Conservation (phyloP, 2,888 invertebrate species). For the Amblyjoppa proteus region DNA sequence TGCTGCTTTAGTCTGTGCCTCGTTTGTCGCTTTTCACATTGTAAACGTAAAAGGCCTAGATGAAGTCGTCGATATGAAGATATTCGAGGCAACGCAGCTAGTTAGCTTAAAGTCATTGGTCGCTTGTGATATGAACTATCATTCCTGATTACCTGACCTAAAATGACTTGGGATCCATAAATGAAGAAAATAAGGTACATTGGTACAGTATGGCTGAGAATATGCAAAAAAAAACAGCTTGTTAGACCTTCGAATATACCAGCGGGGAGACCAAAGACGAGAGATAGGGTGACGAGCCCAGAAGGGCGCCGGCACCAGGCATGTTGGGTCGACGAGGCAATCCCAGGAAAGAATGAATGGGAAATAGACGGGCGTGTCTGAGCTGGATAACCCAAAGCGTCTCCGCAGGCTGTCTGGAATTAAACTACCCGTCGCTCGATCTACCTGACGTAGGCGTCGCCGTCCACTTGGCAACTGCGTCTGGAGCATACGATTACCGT, state of each 20-base stretch:
- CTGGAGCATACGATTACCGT: conserved; percentile 1
- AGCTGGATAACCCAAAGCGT: conserved; percentile 59
- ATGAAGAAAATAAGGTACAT: neutral
- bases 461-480: neutral
- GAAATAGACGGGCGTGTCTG: conserved; percentile 63
- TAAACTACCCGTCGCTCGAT: conserved; percentile 66
- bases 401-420: conserved; percentile 70
- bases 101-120: neutral
- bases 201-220: neutral
- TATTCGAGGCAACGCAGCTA: neutral
- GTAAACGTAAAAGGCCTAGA: neutral
- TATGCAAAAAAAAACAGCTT: conserved; percentile 2
- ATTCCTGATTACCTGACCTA: neutral
- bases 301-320: conserved; percentile 14
- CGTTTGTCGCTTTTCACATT: neutral
- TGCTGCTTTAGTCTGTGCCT: neutral
- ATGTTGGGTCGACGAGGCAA: conserved; percentile 35
- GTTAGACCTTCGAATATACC: neutral
- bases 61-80: neutral
- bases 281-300: conserved; percentile 24
- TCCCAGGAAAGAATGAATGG: conserved; percentile 62
- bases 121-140: neutral
- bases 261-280: neutral
- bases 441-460: conserved; percentile 39
- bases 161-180: neutral